Evolutionary conservation across 2,888 invertebrate genomes (phyloP), one percentile per base, ranked within the genome.

Genomic region (Melieria crassipennis): DNA sequence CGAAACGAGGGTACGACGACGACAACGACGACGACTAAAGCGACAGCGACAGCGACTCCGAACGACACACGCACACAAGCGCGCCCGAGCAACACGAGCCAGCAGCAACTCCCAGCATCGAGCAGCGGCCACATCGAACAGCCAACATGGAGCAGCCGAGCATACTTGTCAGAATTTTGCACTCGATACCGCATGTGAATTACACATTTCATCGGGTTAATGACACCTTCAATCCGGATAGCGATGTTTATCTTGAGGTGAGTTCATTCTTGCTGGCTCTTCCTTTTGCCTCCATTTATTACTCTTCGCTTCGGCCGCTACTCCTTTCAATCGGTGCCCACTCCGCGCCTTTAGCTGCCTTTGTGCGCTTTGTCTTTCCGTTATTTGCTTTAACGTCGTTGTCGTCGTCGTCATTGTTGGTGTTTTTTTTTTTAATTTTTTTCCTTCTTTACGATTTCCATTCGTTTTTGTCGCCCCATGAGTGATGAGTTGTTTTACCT

Each of bases 151-250:
- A 94, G 89, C 91, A 91, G 89, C 92, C 94, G 88, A 93, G 94
- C 88, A 91, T 92, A 85, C 91, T 96, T 87, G 94, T 95, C 86
- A 90, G 91, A 88, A 91, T 95, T 89, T 92, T 97, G 88, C 96
- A 97, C 88, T 90, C 91, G 84, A 90, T 97, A 88, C 97, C 97
- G 79, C 97, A 97, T 89, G 90, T 96, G 87, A 96, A 97, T 88
- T 94, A 96, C 84, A 93, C 94, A 82, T 92, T 96, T 85, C 93
- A 94, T 85, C 90, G 91, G 82, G 95, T 96, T 88, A 96, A 97
- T 89, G 93, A 93, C 86, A 95, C 95, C 79, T 97, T 97, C 88
- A 93, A 95, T 86, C 96, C 95, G 73, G 91, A 93, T 84, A 95
- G 94, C 82, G 92, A 94, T 81, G 91, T 94, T 82, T 97, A 97